Evolutionary conservation across 2,888 invertebrate species (phyloP).

Genomic region (Flabesymbios commensalis): DNA sequence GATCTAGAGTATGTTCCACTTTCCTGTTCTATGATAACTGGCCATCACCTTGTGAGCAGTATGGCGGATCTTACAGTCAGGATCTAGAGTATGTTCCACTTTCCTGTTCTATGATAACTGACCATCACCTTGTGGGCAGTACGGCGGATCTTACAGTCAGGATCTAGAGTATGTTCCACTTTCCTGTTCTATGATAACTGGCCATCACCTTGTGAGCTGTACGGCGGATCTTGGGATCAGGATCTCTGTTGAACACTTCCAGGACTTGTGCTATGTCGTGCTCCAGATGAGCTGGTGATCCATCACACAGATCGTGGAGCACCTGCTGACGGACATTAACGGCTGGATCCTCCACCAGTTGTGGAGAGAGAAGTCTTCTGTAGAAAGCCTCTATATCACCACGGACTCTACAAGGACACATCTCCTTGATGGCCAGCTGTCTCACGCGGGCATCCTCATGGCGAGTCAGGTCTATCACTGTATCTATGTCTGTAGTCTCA

Average conservation of each 20-base stretch:
- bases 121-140: slow-evolving; percentile 45
- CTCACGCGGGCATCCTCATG: slow-evolving; percentile 50
- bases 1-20: too few relatives aligned
- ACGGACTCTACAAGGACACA: slow-evolving; percentile 59
- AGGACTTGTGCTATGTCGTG: slow-evolving; percentile 48
- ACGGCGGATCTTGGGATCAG: slow-evolving; percentile 49
- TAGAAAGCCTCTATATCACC: slow-evolving; percentile 54
- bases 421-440: slow-evolving; percentile 53
- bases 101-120: slow-evolving; percentile 47
- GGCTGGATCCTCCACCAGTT: slow-evolving; percentile 51
- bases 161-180: slow-evolving; percentile 56
- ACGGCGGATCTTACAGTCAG: background rate
- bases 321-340: slow-evolving; percentile 52
- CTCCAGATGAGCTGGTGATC: slow-evolving; percentile 55
- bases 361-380: slow-evolving; percentile 47
- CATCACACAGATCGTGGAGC: slow-evolving; percentile 57
- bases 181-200: slow-evolving; percentile 51
- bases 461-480: slow-evolving; percentile 49
- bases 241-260: slow-evolving; percentile 53
- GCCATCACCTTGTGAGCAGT: too few relatives aligned
- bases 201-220: slow-evolving; percentile 52
- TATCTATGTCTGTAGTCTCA: slow-evolving; percentile 52
- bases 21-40: too few relatives aligned
- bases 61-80: too few relatives aligned
- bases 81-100: slow-evolving; percentile 55